These are phyloP conservation scores for Hippolais icterina DNA, from an alignment of 2,113 vertebrate species.

Conservation along the genomic window DNA sequence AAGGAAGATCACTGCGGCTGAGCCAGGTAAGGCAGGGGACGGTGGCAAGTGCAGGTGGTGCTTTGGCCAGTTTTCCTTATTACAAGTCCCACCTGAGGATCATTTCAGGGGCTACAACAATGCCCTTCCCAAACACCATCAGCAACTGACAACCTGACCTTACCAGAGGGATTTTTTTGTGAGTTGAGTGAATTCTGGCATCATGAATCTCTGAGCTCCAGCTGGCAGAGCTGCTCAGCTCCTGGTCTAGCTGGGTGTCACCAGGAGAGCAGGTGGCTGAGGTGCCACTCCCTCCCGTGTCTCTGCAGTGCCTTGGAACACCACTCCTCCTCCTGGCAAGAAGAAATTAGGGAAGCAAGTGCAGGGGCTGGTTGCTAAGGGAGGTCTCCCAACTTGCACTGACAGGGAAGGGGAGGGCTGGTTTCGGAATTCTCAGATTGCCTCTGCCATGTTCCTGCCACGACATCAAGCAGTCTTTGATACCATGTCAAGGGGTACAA, in stretches of 20 bases:
- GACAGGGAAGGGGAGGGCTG: background rate
- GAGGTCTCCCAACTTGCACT: background rate
- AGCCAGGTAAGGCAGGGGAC: background rate
- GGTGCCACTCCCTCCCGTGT: fast-evolving
- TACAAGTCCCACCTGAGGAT: background rate
- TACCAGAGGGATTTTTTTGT: background rate
- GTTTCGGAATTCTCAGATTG: background rate
- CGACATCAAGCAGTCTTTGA: background rate
- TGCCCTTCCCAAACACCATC: background rate
- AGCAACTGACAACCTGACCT: fast-evolving
- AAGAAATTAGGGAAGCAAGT: background rate
- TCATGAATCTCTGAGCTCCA: background rate
- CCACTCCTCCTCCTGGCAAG: background rate
- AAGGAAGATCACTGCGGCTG: background rate
- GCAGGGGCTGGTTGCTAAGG: background rate
- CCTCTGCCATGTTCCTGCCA: background rate
- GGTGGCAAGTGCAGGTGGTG: background rate
- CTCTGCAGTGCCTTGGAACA: background rate
- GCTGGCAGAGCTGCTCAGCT: background rate
- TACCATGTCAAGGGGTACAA: background rate
- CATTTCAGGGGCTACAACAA: background rate
- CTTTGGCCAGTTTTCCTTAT: background rate
- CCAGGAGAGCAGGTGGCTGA: background rate
- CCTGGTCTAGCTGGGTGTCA: background rate
- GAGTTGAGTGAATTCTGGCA: background rate